A percentile compares a stretch with the other conserved stretches of the same genome.
Conservation (phyloP, 2,113 vertebrate genomes). For the Merops nubicus region DNA sequence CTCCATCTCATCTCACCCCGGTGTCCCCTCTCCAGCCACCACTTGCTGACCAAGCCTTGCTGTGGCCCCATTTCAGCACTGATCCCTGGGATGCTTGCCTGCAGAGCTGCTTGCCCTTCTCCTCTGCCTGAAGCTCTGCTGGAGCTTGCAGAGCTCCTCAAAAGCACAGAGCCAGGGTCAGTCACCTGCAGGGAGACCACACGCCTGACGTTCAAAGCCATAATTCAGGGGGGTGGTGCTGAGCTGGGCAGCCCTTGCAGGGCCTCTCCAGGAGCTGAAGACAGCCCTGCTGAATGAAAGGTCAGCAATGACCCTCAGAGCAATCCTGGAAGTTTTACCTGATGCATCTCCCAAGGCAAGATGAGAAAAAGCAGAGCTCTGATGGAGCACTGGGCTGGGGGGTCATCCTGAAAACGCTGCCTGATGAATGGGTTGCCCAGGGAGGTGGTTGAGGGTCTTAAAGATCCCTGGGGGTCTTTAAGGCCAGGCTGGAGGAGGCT, state of each 20-base stretch:
- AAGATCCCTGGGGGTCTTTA: too few relatives aligned
- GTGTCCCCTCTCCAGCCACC: neutral
- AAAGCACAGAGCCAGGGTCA: neutral
- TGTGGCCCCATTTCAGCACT: neutral
- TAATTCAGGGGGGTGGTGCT: neutral
- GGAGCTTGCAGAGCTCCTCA: neutral
- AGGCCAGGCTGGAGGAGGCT: too few relatives aligned
- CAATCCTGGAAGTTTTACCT: neutral
- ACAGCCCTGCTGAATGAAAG: fast-evolving
- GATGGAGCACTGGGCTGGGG: neutral
- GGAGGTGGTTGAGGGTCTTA: too few relatives aligned
- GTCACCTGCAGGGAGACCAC: neutral
- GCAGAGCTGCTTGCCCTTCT: neutral
- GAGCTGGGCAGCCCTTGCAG: neutral
- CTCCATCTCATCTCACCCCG: neutral
- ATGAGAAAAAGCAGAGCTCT: neutral
- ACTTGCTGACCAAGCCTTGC: neutral
- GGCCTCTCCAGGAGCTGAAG: neutral
- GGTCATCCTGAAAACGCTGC: neutral
- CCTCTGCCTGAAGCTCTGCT: neutral
- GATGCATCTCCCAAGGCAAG: fast-evolving
- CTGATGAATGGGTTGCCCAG: too few relatives aligned
- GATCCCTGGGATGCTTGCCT: neutral
- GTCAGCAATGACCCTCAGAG: fast-evolving
- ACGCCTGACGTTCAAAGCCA: fast-evolving